Evolutionary conservation across 2,113 vertebrate genomes (phyloP), one percentile per base, ranked within the genome.

Genomic region (Cepphus grylle): DNA sequence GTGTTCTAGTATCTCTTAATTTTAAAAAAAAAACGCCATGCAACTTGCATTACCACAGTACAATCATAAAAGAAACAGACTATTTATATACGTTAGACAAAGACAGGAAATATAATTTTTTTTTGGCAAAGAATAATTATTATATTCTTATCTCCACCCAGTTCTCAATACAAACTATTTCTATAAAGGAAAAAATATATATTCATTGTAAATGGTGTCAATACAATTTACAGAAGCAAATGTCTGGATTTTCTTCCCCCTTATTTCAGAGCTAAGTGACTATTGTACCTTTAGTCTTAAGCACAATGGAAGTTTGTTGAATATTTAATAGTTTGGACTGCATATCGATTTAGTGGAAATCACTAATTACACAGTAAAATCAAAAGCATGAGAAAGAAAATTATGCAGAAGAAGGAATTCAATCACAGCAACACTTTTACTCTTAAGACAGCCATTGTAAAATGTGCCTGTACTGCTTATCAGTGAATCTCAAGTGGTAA

Each of bases 1-100:
- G 86, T 95, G 89, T 84, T 92, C 55, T 90, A 94, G 83, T 96
- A 85, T 73, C 78, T 97, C 77, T 93, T 96, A 96, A 97, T 94
- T 97, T 95, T 95, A 97, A 96, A 96, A 2, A 6, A 6, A 94
- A 93, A 95, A 58, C 70, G 74, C 21, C 88, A 73, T 83, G 61
- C 50, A 95, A 55, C n/a, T 76, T 79, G 2, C 12, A 45, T 87
- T 87, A 71, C 26, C 53, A 96, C 23, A 80, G 50, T 96, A 95
- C 32, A 95, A 77, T 76, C 63, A 93, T 96, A 81, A 92, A 95
- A 97, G 50, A 96, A 96, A 95, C 81, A 15, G 58, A 80, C 23
- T 82, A 87, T 88, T 56, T 91, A 81, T 22, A 92, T 50, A 69
- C 16, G 74, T 95, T 87, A 96, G 91, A 87, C 29, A 90, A 95